Evolutionary conservation across 1,140 invertebrate genomes (phyloP).

Genomic region (Brachionus rotundiformis): DNA sequence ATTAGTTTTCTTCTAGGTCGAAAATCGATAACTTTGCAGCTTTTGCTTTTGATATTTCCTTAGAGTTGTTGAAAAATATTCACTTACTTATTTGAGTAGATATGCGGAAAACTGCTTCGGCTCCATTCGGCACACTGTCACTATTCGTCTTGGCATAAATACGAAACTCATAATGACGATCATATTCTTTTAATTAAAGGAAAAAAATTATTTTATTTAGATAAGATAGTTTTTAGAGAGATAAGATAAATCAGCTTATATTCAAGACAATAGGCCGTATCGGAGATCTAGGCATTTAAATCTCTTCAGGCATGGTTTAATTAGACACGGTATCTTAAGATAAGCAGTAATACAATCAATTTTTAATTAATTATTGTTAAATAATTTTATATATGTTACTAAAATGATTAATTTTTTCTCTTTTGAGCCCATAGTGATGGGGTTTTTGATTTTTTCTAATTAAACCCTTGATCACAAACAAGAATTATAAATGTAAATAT

Average conservation of each 20-base stretch:
- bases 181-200: constrained; percentile 38
- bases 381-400: background rate
- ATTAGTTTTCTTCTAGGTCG: constrained; percentile 23
- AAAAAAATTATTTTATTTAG: too few relatives aligned
- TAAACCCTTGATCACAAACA: too few relatives aligned
- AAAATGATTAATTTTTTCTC: too few relatives aligned
- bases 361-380: background rate
- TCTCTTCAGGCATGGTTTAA: background rate
- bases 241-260: constrained; percentile 6
- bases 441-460: too few relatives aligned
- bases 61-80: background rate
- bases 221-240: background rate
- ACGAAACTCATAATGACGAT: constrained; percentile 47
- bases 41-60: background rate
- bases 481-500: too few relatives aligned
- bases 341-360: background rate
- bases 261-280: background rate
- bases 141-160: constrained; percentile 17
- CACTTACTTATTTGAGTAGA: constrained; percentile 46
- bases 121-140: background rate
- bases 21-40: background rate
- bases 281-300: background rate
- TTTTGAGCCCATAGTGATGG: too few relatives aligned
- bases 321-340: background rate
- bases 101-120: constrained; percentile 29